Percentiles rank a stretch among this genome's conserved stretches.
These are phyloP conservation scores for Argynnis bischoffii DNA, from an alignment of 2,888 invertebrate genomes.

Conservation along the genomic window DNA sequence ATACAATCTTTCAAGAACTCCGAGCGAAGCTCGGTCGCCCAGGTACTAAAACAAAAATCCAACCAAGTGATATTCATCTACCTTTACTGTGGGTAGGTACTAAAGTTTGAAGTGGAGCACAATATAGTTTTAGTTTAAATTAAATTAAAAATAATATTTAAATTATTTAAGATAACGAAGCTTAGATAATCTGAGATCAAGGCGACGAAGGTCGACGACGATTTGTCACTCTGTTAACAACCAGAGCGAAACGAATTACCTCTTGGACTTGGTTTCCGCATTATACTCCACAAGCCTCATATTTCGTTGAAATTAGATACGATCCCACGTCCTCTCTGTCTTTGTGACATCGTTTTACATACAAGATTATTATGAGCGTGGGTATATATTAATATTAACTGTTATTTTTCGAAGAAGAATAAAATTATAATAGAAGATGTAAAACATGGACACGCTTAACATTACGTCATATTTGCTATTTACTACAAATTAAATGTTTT, in stretches of 20 bases:
- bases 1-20: no score
- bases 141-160: conserved; percentile 5
- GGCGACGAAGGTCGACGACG: conserved; percentile 28
- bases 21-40: no score
- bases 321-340: conserved; percentile 48
- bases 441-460: no score
- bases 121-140: conserved; percentile 6
- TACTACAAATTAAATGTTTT: no score
- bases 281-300: conserved; percentile 60
- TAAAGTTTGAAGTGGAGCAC: neutral
- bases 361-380: conserved; percentile 1
- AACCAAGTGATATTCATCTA: no score
- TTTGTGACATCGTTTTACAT: conserved; percentile 13
- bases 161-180: conserved; percentile 31
- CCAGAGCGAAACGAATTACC: conserved; percentile 60
- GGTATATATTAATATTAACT: neutral
- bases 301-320: conserved; percentile 67
- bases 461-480: no score
- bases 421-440: no score
- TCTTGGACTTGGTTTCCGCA: conserved; percentile 51
- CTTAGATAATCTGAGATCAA: conserved; percentile 33
- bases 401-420: no score
- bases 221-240: conserved; percentile 34
- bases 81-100: no score
- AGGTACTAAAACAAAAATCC: no score